These are phyloP conservation scores for Pantherophis alleghaniensis DNA, from an alignment of 2,797 vertebrate genomes.

Conservation along the genomic window DNA sequence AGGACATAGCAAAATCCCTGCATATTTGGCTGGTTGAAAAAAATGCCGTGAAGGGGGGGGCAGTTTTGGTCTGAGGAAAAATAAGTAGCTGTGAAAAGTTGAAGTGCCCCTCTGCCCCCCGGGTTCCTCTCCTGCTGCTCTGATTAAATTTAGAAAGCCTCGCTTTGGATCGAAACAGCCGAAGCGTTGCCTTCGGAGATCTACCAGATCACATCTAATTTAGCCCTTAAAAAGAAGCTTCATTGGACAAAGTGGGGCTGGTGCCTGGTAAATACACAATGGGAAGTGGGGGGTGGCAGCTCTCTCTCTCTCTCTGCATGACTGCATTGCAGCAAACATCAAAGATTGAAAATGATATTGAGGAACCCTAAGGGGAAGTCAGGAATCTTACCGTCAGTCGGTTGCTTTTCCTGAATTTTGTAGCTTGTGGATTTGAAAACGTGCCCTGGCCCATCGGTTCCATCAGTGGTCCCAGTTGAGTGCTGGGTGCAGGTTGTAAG, in stretches of 20 bases:
- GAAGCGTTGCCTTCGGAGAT: not conserved
- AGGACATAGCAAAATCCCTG: not conserved
- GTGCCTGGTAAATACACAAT: not conserved
- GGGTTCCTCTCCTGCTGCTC: not conserved
- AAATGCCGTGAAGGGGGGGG: not conserved
- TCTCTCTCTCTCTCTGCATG: not conserved
- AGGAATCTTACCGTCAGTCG: not conserved
- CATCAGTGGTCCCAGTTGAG: not conserved
- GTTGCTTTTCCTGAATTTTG: not conserved
- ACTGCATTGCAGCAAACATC: not conserved
- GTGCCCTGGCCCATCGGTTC: not conserved
- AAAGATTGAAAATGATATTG: not conserved
- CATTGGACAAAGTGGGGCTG: not conserved
- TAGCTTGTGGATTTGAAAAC: not conserved
- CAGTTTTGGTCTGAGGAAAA: not conserved
- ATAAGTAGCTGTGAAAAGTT: not conserved
- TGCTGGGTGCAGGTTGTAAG: not conserved
- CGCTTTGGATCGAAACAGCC: not conserved
- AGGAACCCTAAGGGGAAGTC: not conserved
- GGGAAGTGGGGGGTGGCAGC: not conserved
- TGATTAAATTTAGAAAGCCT: not conserved
- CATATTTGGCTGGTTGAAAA: not conserved
- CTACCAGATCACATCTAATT: not conserved
- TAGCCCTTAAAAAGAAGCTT: not conserved
- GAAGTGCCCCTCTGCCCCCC: fast-evolving